Conservation (phyloP, 2,797 vertebrate species). For the Melanotaenia nigrans region DNA sequence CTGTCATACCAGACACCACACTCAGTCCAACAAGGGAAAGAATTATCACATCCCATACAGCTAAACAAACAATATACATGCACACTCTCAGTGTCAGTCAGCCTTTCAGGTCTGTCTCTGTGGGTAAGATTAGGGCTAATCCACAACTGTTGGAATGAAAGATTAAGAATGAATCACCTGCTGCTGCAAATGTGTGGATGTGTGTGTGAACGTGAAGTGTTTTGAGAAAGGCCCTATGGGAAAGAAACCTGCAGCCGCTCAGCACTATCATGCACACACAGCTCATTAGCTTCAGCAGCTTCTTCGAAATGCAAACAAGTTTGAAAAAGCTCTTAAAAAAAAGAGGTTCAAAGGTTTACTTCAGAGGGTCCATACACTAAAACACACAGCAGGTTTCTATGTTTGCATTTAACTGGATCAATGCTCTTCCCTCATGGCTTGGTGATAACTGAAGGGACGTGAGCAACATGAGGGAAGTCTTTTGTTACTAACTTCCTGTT, state of each 20-base stretch:
- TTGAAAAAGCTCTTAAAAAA: slow-evolving; percentile 73
- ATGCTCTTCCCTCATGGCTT: slow-evolving; percentile 61
- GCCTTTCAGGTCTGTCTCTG: slow-evolving; percentile 70
- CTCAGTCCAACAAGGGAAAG: slow-evolving; percentile 47
- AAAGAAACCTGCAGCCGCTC: slow-evolving; percentile 44
- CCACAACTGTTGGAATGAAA: slow-evolving; percentile 81
- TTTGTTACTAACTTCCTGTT: slow-evolving; percentile 70
- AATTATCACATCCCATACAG: slow-evolving; percentile 62
- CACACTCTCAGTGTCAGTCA: slow-evolving; percentile 58
- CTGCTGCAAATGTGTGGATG: slow-evolving; percentile 49
- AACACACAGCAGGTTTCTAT: slow-evolving; percentile 39
- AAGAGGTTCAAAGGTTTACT: slow-evolving; percentile 72
- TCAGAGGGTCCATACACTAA: slow-evolving; percentile 37
- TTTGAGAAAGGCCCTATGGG: slow-evolving; percentile 45
- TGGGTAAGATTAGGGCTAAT: slow-evolving; percentile 82
- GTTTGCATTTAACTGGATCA: slow-evolving; percentile 73
- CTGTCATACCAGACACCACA: slow-evolving; percentile 31
- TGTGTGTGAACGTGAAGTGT: slow-evolving; percentile 19
- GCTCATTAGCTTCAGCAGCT: slow-evolving; percentile 69
- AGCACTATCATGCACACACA: slow-evolving; percentile 51
- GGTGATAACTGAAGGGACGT: slow-evolving; percentile 68
- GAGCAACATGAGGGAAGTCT: slow-evolving; percentile 68
- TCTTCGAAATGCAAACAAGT: slow-evolving; percentile 62
- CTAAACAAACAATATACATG: slow-evolving; percentile 48
- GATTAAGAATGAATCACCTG: slow-evolving; percentile 83